These are phyloP conservation scores for Clitarchus hookeri DNA, from an alignment of 2,888 invertebrate species.

Conservation along the genomic window DNA sequence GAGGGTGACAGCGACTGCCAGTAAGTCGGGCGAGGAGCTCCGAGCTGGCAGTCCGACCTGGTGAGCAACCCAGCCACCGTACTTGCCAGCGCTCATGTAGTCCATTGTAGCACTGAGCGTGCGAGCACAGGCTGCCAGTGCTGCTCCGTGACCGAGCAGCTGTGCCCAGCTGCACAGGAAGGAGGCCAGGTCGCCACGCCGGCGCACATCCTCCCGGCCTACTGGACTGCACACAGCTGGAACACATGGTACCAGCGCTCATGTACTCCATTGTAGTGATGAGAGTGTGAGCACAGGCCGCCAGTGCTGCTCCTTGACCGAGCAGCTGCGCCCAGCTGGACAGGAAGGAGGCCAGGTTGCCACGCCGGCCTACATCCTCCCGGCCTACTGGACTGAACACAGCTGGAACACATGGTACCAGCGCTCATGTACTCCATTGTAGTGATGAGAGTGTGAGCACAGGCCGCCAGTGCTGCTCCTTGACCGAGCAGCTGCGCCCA, in stretches of 20 bases:
- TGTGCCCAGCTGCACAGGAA: slow-evolving; percentile 66
- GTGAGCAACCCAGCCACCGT: slow-evolving; percentile 65
- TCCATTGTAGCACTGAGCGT: slow-evolving; percentile 66
- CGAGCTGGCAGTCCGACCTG: slow-evolving; percentile 58
- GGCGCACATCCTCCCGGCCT: neutral
- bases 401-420: slow-evolving; percentile 49
- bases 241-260: no score
- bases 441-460: slow-evolving; percentile 65
- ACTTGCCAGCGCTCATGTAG: slow-evolving; percentile 63
- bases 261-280: slow-evolving; percentile 68
- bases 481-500: slow-evolving; percentile 66
- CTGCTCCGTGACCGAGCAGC: slow-evolving; percentile 62
- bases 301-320: slow-evolving; percentile 63
- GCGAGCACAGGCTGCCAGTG: slow-evolving; percentile 65
- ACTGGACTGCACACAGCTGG: neutral
- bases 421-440: slow-evolving; percentile 66
- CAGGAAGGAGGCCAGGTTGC: slow-evolving; percentile 60
- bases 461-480: slow-evolving; percentile 64
- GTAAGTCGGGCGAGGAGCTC: slow-evolving; percentile 67
- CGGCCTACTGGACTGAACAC: neutral
- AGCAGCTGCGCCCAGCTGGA: slow-evolving; percentile 65
- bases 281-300: slow-evolving; percentile 64
- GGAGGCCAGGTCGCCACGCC: slow-evolving; percentile 56
- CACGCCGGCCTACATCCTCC: slow-evolving; percentile 46
- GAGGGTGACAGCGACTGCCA: slow-evolving; percentile 65